phyloP scores from a whole-genome alignment of 2,113 vertebrate genomes.

The Scartelaos histophorus region DNA sequence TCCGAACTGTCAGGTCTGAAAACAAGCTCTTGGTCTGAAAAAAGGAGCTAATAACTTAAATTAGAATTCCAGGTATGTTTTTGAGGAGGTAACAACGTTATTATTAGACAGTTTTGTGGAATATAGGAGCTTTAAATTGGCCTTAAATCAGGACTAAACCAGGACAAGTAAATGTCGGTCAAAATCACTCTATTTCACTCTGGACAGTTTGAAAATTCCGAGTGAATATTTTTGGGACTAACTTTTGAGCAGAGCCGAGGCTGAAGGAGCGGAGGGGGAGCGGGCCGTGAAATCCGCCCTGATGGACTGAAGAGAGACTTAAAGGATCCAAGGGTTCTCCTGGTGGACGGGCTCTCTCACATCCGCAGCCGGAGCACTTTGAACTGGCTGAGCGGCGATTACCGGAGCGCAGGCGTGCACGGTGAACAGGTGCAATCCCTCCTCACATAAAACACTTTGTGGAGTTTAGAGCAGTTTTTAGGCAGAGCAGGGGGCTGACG shows the following conservation, averaged over 20 bases:
- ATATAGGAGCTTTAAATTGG: too few species aligned
- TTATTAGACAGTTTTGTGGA: too few species aligned
- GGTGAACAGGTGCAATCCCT: conserved; percentile 59
- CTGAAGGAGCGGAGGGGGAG: conserved; percentile 50
- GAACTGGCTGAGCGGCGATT: conserved; percentile 67
- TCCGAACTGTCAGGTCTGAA: too few species aligned
- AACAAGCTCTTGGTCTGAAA: too few species aligned
- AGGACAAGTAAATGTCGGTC: neutral
- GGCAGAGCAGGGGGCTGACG: conserved; percentile 34
- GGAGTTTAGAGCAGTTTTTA: conserved; percentile 57
- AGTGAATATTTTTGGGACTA: conserved; percentile 22
- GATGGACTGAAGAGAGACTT: conserved; percentile 70
- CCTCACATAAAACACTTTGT: conserved; percentile 62
- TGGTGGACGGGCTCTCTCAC: conserved; percentile 24
- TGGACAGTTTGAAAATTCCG: conserved; percentile 16
- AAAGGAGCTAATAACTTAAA: too few species aligned
- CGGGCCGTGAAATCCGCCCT: conserved; percentile 69
- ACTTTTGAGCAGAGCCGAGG: conserved; percentile 31
- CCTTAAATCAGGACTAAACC: neutral
- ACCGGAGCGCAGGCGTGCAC: conserved; percentile 61
- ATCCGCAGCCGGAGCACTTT: conserved; percentile 59
- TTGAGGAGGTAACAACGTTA: too few species aligned
- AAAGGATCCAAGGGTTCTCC: conserved; percentile 48
- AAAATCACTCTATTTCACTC: conserved; percentile 31
- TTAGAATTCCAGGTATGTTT: too few species aligned